Evolutionary conservation across 2,888 invertebrate species (phyloP).

Genomic region (Volucella inflata): DNA sequence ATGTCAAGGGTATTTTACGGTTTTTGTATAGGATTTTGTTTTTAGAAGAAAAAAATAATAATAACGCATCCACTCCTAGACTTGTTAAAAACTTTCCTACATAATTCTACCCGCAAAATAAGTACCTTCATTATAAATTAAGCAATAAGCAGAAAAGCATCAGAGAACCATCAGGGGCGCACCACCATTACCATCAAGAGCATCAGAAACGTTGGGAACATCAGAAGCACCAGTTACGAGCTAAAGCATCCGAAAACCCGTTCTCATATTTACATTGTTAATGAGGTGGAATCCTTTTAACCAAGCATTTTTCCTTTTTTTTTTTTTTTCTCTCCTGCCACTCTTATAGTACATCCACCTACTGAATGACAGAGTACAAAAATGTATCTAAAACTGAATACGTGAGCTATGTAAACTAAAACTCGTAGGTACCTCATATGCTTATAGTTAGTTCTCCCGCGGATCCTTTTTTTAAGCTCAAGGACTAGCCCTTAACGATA

Average conservation of each 20-base stretch:
- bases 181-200: background rate
- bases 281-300: constrained; percentile 69
- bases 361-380: constrained; percentile 18
- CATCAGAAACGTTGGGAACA: background rate
- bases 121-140: constrained; percentile 52
- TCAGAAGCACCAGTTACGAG: background rate
- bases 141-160: constrained; percentile 20
- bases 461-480: background rate
- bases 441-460: background rate
- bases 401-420: background rate
- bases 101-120: constrained; percentile 57
- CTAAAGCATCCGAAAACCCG: constrained; percentile 8
- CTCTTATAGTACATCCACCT: no score
- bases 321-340: background rate
- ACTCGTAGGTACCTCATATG: background rate
- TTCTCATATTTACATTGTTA: constrained; percentile 71
- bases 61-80: constrained; percentile 6
- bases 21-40: constrained; percentile 11
- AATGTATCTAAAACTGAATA: background rate
- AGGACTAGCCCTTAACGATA: constrained; percentile 1
- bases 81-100: constrained; percentile 37
- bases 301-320: constrained; percentile 1
- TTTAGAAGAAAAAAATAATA: constrained; percentile 16
- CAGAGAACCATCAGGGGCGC: background rate
- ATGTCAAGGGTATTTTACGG: constrained; percentile 40